Percentiles rank a stretch among this genome's conserved stretches.
These are phyloP conservation scores for Spialia ferax DNA, from an alignment of 2,888 invertebrate genomes.

Conservation along the genomic window DNA sequence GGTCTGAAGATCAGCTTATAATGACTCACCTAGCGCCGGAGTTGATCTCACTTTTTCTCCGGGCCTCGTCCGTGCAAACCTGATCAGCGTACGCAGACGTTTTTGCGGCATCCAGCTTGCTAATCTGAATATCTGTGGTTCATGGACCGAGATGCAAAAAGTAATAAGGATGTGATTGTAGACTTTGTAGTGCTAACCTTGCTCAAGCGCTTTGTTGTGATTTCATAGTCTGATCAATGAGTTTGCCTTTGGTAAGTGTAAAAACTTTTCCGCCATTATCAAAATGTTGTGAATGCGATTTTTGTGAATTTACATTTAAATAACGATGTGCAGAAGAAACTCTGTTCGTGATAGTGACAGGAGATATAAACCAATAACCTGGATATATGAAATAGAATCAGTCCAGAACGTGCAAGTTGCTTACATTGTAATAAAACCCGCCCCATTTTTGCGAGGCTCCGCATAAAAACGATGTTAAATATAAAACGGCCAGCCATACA, in stretches of 20 bases:
- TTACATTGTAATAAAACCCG: conserved; percentile 43
- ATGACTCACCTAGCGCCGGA: conserved; percentile 25
- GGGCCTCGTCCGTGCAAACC: background rate
- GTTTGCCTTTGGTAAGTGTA: too few species aligned
- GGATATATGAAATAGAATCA: conserved; percentile 17
- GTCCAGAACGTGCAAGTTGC: conserved; percentile 24
- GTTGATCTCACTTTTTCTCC: conserved; percentile 18
- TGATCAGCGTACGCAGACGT: conserved; percentile 22
- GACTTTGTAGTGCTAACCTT: background rate
- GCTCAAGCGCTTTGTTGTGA: background rate
- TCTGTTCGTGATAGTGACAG: background rate
- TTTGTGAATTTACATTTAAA: background rate
- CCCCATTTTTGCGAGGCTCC: conserved; percentile 44
- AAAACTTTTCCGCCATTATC: background rate
- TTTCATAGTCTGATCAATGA: background rate
- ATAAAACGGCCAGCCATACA: conserved; percentile 43
- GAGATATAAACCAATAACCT: conserved; percentile 3
- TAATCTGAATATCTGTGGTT: conserved; percentile 27
- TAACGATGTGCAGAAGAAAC: background rate
- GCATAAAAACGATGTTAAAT: conserved; percentile 48
- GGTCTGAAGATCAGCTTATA: conserved; percentile 11
- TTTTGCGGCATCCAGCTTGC: conserved; percentile 29
- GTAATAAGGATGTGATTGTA: conserved; percentile 23
- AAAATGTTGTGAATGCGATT: too few species aligned
- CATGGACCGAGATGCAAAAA: conserved; percentile 27